A percentile compares a stretch with the other conserved stretches of the same genome.
phyloP scores from a whole-genome alignment of 2,113 vertebrate genomes.

The Amphiprion percula region DNA sequence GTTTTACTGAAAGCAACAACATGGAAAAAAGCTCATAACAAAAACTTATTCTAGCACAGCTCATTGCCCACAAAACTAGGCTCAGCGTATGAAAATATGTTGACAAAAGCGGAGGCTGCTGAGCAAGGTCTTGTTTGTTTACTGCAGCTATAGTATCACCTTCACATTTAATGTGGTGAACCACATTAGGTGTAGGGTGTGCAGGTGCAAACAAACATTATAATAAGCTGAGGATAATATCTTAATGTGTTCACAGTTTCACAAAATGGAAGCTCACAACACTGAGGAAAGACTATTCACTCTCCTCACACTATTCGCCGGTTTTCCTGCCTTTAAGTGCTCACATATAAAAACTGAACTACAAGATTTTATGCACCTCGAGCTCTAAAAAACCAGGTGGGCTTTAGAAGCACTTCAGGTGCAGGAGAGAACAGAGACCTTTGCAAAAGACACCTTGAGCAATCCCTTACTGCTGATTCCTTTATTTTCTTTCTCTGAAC shows the following conservation, averaged over 20 bases:
- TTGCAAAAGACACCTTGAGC: constrained; percentile 48
- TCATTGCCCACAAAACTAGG: background rate
- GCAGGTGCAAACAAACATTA: background rate
- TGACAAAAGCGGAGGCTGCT: background rate
- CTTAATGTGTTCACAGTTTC: constrained; percentile 1
- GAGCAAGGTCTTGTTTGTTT: background rate
- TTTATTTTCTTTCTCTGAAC: constrained; percentile 48
- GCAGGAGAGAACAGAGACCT: constrained; percentile 20
- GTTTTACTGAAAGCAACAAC: too few relatives aligned
- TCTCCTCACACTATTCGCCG: background rate
- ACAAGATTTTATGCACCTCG: background rate
- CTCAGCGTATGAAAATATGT: constrained; percentile 3
- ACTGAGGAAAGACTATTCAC: background rate
- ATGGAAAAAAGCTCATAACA: background rate
- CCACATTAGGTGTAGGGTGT: background rate
- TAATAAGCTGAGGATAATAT: background rate
- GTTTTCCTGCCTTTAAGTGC: constrained; percentile 1
- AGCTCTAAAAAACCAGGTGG: constrained; percentile 17
- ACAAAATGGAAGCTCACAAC: background rate
- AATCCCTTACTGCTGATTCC: constrained; percentile 48
- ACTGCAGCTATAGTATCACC: background rate
- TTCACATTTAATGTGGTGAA: background rate
- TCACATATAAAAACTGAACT: background rate
- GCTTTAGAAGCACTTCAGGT: constrained; percentile 11
- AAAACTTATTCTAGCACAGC: background rate